Evolutionary conservation across 2,113 vertebrate genomes (phyloP).

Genomic region (Tenrec ecaudatus): DNA sequence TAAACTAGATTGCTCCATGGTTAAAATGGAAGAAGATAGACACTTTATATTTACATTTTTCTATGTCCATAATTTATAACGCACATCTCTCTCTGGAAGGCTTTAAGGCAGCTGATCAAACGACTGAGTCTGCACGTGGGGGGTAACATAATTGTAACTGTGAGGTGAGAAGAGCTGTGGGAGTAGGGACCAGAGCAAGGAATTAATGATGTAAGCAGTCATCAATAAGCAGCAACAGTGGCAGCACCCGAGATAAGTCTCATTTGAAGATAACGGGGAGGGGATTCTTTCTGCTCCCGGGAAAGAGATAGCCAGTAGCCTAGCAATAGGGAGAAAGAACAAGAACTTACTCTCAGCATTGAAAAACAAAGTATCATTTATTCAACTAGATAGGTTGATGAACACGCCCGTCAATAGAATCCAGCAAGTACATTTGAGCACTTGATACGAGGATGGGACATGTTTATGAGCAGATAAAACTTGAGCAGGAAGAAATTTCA

Average conservation of each 20-base stretch:
- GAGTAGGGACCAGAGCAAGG: neutral
- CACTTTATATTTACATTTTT: conserved; percentile 53
- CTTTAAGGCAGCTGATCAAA: conserved; percentile 19
- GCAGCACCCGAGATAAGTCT: neutral
- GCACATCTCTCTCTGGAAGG: conserved; percentile 3
- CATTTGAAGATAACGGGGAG: conserved; percentile 38
- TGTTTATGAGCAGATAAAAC: neutral
- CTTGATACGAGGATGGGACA: neutral
- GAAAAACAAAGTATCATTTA: neutral
- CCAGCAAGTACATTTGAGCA: neutral
- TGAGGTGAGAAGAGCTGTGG: conserved; percentile 7
- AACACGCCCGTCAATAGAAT: neutral
- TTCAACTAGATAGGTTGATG: neutral
- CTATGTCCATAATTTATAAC: conserved; percentile 22
- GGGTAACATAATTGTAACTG: conserved; percentile 43
- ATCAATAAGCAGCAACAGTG: conserved; percentile 19
- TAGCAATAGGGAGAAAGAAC: neutral
- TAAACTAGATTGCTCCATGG: neutral
- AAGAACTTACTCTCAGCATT: neutral
- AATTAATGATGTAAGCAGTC: neutral
- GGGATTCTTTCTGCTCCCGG: neutral
- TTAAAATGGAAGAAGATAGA: conserved; percentile 37
- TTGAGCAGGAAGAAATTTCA: neutral
- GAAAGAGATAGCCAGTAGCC: neutral
- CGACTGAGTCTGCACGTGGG: neutral